Evolutionary conservation across 2,888 invertebrate genomes (phyloP).

Genomic region (Elmis aenea): DNA sequence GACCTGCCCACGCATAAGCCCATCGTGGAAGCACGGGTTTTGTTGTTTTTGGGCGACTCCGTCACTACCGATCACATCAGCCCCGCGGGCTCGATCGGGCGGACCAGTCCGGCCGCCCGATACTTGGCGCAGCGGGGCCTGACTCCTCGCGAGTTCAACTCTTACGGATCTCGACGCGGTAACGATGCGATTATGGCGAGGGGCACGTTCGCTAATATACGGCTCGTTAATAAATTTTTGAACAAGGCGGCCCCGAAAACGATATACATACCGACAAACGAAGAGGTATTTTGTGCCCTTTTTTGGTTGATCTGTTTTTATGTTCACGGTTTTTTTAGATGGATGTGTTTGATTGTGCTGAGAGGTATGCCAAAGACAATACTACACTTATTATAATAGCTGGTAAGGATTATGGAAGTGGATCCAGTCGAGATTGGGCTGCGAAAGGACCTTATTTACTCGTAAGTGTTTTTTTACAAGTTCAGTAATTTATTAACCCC

Average conservation of each 20-base stretch:
- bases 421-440: constrained; percentile 98
- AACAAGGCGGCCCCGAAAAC: constrained; percentile 79
- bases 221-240: constrained; percentile 86
- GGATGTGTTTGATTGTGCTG: constrained; percentile 93
- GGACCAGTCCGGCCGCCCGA: constrained; percentile 88
- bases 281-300: constrained; percentile 58
- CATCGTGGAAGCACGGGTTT: constrained; percentile 70
- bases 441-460: constrained; percentile 94
- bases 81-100: constrained; percentile 94
- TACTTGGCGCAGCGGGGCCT: constrained; percentile 70
- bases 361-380: constrained; percentile 73
- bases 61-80: constrained; percentile 99
- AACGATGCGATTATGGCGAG: constrained; percentile 97
- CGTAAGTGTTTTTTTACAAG: constrained; percentile 51
- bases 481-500: constrained; percentile 1
- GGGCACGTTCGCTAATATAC: constrained; percentile 97
- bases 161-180: constrained; percentile 94
- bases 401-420: constrained; percentile 97
- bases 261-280: constrained; percentile 78
- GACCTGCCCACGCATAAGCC: constrained; percentile 57
- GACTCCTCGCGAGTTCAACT: constrained; percentile 93
- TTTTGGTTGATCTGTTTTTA: background rate
- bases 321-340: constrained; percentile 49
- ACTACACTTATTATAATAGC: constrained; percentile 80
- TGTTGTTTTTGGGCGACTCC: constrained; percentile 89